phyloP scores from a whole-genome alignment of 1,140 invertebrate species.

The Hetaerina americana region DNA sequence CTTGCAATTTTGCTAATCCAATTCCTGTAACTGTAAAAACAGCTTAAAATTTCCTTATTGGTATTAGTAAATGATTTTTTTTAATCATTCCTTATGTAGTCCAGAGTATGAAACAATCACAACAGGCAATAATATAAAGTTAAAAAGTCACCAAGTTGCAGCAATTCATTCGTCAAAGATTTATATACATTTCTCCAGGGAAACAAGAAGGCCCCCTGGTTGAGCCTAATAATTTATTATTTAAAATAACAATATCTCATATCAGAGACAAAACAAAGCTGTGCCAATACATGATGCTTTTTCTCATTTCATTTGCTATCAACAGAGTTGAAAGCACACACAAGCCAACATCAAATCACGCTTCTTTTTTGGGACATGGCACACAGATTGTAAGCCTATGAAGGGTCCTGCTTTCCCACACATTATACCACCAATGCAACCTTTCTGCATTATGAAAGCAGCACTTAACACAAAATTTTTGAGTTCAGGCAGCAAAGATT shows the following conservation, averaged over 20 bases:
- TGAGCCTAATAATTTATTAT: neutral
- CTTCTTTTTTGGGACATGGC: neutral
- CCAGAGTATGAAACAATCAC: neutral
- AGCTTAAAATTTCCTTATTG: too few relatives aligned
- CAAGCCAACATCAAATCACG: neutral
- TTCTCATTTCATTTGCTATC: neutral
- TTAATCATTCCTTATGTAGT: neutral
- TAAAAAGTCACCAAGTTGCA: neutral
- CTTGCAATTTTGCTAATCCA: too few relatives aligned
- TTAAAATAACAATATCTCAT: neutral
- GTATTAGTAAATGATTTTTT: too few relatives aligned
- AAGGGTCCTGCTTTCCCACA: neutral
- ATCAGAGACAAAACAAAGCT: neutral
- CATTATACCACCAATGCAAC: neutral
- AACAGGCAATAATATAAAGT: neutral
- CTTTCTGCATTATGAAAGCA: neutral
- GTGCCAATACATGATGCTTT: neutral
- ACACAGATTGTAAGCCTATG: neutral
- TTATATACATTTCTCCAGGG: neutral
- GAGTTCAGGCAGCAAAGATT: neutral
- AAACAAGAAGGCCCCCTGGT: neutral
- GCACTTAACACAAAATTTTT: neutral
- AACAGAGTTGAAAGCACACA: neutral
- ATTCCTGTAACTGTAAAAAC: too few relatives aligned
- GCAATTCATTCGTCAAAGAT: neutral